Evolutionary conservation across 92 coral and sea anemone species (phyloP), one percentile per base, ranked within the genome.

Genomic region (Blastomussa wellsi): DNA sequence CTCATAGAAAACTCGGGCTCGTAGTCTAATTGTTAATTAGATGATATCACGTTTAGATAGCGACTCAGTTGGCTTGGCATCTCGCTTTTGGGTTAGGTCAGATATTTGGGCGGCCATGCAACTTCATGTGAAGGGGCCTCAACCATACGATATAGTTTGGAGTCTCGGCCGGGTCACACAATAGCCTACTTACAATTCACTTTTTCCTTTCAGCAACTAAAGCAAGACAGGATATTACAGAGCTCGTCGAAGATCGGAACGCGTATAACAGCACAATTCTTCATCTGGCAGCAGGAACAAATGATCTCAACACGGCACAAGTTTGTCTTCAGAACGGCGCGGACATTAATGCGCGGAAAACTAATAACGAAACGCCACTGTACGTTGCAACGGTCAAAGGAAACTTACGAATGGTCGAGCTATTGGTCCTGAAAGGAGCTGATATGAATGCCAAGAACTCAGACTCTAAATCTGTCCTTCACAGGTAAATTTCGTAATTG

Each of bases 381-480:
- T 91, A 89, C 74, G 86, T 91, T 41, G 97, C 98, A 49, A 76
- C 95, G 4, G 82, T 85, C 79, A 91, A 93, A 82, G 98, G 98
- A 20, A 86, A 89, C 62, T 49, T 89, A 26, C 72, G 85, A 22
- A 89, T 94, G 83, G 93, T 90, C 1, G 79, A 92, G 68, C 66
- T 90, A 19, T 49, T 93, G 78, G 65, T 91, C 35, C 74, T 22
- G 36, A 86, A 79, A 35, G 92, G 92, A 78, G 94, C 92, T 19
- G 82, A 89, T 74, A 51, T 89, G 13, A 52, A 22, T 22, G 86
- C 78, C 29, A 93, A 86, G 81, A 86, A 89, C 49, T 49, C 80
- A 32, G 94, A 93, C 70, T 53, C 84, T 12, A 89, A 90, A 64
- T 82, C 94, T 15, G 74, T 91, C n/a, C 87, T 93, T 39, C 97